phyloP scores from a whole-genome alignment of 1,140 invertebrate species.

The Agrypnia vestita region DNA sequence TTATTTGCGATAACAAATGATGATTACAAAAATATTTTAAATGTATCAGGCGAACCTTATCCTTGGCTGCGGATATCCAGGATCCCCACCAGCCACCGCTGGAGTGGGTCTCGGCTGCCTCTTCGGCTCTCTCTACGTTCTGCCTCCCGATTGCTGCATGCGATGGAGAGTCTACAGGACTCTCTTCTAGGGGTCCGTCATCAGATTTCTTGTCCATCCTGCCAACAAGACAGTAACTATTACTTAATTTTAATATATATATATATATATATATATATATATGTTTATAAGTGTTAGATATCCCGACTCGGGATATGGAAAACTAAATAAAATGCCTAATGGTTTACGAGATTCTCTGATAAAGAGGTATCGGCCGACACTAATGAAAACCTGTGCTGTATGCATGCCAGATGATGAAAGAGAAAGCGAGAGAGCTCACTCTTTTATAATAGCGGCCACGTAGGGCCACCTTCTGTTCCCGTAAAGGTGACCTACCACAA shows the following conservation, averaged over 20 bases:
- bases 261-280: not conserved
- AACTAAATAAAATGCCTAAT: too few relatives aligned
- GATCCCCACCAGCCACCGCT: constrained; percentile 71
- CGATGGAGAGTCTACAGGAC: not conserved
- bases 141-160: not conserved
- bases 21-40: constrained; percentile 32
- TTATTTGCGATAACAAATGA: constrained; percentile 7
- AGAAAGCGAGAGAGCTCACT: too few relatives aligned
- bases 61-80: constrained; percentile 71
- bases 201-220: constrained; percentile 22
- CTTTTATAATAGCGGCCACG: too few relatives aligned
- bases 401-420: too few relatives aligned
- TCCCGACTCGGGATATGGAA: too few relatives aligned
- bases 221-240: not conserved
- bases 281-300: too few relatives aligned
- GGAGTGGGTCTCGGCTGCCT: constrained; percentile 61
- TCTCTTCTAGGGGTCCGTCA: constrained; percentile 18
- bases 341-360: too few relatives aligned
- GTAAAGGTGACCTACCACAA: too few relatives aligned
- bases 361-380: too few relatives aligned
- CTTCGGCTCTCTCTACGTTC: constrained; percentile 77
- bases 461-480: too few relatives aligned
- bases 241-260: not conserved
- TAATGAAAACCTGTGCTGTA: too few relatives aligned
- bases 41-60: constrained; percentile 63